These are phyloP conservation scores for Phalacrocorax pelagicus DNA, from an alignment of 2,113 vertebrate genomes.

Conservation along the genomic window DNA sequence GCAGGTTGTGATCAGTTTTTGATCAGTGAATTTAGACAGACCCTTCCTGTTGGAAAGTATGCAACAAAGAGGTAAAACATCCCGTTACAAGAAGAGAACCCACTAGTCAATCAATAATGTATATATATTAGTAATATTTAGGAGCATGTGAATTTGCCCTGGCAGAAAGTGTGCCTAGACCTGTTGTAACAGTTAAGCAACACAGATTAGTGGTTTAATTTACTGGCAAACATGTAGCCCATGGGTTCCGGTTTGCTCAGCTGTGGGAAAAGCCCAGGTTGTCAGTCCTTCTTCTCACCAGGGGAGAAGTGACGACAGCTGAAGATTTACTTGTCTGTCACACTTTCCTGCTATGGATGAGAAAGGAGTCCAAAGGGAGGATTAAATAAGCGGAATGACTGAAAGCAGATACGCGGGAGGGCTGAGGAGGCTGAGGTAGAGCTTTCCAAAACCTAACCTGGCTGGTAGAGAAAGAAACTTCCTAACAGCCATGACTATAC, in stretches of 20 bases:
- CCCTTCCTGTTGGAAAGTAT: not conserved
- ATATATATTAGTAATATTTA: not conserved
- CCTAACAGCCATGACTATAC: not conserved
- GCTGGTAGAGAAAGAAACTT: not conserved
- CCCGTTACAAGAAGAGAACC: not conserved
- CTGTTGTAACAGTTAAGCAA: slow-evolving; percentile 4
- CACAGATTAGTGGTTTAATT: slow-evolving; percentile 1
- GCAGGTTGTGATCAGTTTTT: not conserved
- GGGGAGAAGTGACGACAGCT: not conserved
- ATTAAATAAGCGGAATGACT: slow-evolving; percentile 17
- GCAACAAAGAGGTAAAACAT: not conserved
- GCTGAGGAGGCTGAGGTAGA: not conserved
- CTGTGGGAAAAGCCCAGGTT: slow-evolving; percentile 12
- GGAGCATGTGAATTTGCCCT: not conserved
- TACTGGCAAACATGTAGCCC: not conserved
- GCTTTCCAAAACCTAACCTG: not conserved
- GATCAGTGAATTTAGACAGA: not conserved
- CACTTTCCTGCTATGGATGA: not conserved
- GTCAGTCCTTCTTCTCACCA: not conserved
- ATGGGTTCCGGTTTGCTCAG: slow-evolving; percentile 7
- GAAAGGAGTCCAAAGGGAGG: not conserved
- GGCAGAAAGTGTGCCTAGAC: not conserved
- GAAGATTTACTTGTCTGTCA: slow-evolving; percentile 46
- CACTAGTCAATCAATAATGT: not conserved
- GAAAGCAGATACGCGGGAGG: not conserved